Evolutionary conservation across 2,888 invertebrate species (phyloP), one percentile per base, ranked within the genome.

Genomic region (Amphipoea lucens): DNA sequence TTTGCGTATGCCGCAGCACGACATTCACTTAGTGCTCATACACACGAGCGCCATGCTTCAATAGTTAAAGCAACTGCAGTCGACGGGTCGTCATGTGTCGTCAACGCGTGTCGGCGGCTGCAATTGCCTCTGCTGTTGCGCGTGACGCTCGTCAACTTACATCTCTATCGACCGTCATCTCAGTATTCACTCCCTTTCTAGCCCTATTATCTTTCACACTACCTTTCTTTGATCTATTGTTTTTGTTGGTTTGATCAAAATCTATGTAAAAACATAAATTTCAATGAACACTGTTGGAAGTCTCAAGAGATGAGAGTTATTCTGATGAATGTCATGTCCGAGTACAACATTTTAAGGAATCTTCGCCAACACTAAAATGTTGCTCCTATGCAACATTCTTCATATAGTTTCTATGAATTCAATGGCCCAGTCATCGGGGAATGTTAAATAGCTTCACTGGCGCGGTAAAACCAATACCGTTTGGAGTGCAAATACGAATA

Each of bases 401-500:
- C 20, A 48, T 40, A 51, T 36, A 65, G 65, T 29, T 68, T 68
- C 70, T 68, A 60, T 23, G 63, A 74, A 86, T 87, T 83, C 70
- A 74, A 83, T 40, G 63, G 60, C 12, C 29, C 62, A 72, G 48
- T 71, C 78, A 60, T 40, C 23, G 51, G 4, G 45, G 84, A 83
- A 84, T 87, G 45, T 48, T 74, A 68, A 86, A 70, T 51, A 85
- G 45, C 45, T 69, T 68, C 71, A 65, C 45, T 70, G 48, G 29
- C 29, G n/a, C 42, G 36, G 45, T 67, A 69, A 17, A 71, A 74
- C 29, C 40, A 29, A 17, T 36, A 67, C 42, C 48, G 42, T 67
- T 65, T 51, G 51, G 20, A 83, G 78, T 45, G 54, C 78, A 72
- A 72, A 57, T 65, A 67, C 36, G 84, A 83, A 87, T 84, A 83